These are phyloP conservation scores for Galbula dea DNA, from an alignment of 2,113 vertebrate genomes.

Conservation along the genomic window DNA sequence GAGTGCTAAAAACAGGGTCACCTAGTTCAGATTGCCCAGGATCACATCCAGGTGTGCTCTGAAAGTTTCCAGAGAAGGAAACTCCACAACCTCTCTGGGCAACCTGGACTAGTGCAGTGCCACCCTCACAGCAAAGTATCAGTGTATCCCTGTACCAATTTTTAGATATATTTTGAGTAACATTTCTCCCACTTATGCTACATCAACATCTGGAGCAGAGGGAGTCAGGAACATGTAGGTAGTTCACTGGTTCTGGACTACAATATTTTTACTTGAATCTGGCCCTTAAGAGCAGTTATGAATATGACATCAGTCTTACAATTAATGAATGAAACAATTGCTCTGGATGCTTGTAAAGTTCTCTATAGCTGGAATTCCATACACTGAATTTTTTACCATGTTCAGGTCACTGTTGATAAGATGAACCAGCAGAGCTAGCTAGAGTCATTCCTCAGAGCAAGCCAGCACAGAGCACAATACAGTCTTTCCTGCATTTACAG, in stretches of 20 bases:
- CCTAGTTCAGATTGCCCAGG: too few relatives aligned
- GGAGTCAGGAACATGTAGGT: background rate
- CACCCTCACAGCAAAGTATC: too few relatives aligned
- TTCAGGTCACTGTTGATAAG: background rate
- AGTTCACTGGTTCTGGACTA: background rate
- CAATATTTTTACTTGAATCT: background rate
- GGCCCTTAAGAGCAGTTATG: background rate
- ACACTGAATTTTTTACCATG: background rate
- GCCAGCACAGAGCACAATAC: background rate
- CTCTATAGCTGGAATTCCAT: background rate
- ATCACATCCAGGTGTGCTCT: too few relatives aligned
- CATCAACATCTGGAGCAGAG: background rate
- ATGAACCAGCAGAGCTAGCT: background rate
- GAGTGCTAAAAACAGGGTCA: too few relatives aligned
- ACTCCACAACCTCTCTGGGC: too few relatives aligned
- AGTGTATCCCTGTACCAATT: background rate
- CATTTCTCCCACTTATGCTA: background rate
- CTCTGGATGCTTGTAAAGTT: background rate
- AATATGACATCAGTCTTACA: background rate
- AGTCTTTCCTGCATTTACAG: background rate
- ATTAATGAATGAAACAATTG: background rate
- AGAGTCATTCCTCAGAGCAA: background rate
- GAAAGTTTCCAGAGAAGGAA: too few relatives aligned
- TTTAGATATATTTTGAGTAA: background rate
- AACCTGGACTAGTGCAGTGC: too few relatives aligned